phyloP scores from a whole-genome alignment of 2,888 invertebrate species.

The Sipunculus nudus region DNA sequence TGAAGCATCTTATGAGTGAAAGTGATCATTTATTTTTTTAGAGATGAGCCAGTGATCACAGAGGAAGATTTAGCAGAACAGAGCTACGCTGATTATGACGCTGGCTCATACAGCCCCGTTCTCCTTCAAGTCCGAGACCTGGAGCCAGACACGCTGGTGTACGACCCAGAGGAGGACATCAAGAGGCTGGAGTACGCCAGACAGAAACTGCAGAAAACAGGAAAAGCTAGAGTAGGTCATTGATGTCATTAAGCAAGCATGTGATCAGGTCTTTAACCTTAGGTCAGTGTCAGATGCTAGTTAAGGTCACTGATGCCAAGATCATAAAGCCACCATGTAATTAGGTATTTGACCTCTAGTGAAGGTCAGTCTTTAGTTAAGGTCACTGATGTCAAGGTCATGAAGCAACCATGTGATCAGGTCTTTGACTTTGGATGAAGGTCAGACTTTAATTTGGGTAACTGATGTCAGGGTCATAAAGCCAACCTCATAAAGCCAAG shows the following conservation, averaged over 20 bases:
- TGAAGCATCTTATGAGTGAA: too few species aligned
- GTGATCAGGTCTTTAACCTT: neutral
- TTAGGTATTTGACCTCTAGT: too few species aligned
- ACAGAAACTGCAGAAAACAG: constrained; percentile 69
- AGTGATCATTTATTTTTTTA: too few species aligned
- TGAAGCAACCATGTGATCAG: too few species aligned
- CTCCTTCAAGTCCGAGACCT: constrained; percentile 74
- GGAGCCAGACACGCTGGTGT: constrained; percentile 80
- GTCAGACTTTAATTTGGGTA: too few species aligned
- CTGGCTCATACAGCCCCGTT: constrained; percentile 87
- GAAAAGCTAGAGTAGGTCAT: constrained; percentile 70
- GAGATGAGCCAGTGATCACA: constrained; percentile 61
- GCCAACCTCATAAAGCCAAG: too few species aligned
- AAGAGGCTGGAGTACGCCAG: constrained; percentile 80
- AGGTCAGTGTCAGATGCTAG: neutral
- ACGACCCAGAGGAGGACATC: constrained; percentile 79
- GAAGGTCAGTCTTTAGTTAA: too few species aligned
- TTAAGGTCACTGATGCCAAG: too few species aligned
- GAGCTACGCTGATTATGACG: constrained; percentile 76
- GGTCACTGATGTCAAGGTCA: too few species aligned
- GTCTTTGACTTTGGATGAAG: too few species aligned
- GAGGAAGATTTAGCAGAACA: constrained; percentile 69
- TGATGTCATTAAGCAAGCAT: neutral
- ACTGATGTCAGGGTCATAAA: too few species aligned
- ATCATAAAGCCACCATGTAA: too few species aligned